These are phyloP conservation scores for Valencia hispanica DNA, from an alignment of 2,797 vertebrate genomes.

Conservation along the genomic window DNA sequence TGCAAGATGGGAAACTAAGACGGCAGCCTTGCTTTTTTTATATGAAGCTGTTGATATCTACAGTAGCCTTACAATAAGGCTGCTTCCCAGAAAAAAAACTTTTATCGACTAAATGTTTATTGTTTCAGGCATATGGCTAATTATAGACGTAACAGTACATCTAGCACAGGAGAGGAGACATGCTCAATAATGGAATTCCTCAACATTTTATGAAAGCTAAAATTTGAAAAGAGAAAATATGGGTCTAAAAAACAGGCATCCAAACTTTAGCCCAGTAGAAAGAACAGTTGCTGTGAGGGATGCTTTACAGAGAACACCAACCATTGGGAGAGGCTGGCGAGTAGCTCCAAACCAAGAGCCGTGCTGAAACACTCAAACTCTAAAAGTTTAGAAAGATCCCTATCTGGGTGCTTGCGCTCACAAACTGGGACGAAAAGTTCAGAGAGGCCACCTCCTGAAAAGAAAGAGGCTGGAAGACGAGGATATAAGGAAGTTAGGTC, in stretches of 20 bases:
- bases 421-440: conserved; percentile 51
- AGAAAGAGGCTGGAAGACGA: conserved; percentile 28
- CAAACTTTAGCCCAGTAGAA: background rate
- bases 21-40: no score
- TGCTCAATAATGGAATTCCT: no score
- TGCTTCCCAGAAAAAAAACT: no score
- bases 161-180: no score
- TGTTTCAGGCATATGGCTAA: no score
- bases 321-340: conserved; percentile 33
- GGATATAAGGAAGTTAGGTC: conserved; percentile 20
- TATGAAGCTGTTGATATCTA: no score
- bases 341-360: conserved; percentile 39
- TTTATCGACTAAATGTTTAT: no score
- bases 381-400: conserved; percentile 64
- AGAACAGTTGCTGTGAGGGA: background rate
- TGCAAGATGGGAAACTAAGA: no score
- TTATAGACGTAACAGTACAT: no score
- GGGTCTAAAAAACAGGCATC: background rate
- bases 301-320: background rate
- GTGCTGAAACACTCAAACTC: conserved; percentile 43
- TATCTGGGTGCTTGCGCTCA: conserved; percentile 16
- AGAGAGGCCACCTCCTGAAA: conserved; percentile 44
- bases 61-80: no score
- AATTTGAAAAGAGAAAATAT: background rate
- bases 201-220: background rate